Percentiles rank a stretch among this genome's conserved stretches.
These are phyloP conservation scores for Lysiphlebus fabarum DNA, from an alignment of 1,140 invertebrate genomes.

Conservation along the genomic window DNA sequence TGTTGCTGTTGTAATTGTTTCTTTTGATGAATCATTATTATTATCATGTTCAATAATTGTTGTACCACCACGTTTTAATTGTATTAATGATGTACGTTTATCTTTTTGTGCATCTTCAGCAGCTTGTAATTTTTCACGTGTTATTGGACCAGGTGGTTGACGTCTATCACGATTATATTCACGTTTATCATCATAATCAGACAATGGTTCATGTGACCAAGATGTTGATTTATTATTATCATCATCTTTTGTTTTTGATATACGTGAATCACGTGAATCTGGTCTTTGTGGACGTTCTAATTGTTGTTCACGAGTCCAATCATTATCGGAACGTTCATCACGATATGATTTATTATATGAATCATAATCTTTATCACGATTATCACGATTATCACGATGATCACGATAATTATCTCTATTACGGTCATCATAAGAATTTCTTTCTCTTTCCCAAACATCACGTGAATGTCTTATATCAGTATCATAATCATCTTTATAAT, in stretches of 20 bases:
- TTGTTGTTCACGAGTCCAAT: conserved; percentile 14
- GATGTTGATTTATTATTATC: conserved; percentile 48
- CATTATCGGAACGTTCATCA: conserved; percentile 19
- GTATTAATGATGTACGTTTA: conserved; percentile 55
- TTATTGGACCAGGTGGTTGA: conserved; percentile 62
- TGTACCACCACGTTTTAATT: conserved; percentile 51
- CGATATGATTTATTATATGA: conserved; percentile 1
- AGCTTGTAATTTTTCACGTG: conserved; percentile 60
- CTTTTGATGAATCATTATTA: conserved; percentile 32
- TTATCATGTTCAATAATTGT: too few relatives aligned
- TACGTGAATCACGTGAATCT: conserved; percentile 59
- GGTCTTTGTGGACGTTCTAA: conserved; percentile 58
- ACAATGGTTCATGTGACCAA: conserved; percentile 52
- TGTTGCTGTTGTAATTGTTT: conserved; percentile 48
- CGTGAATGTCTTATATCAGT: conserved; percentile 47
- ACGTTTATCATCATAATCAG: conserved; percentile 53
- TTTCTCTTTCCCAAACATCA: conserved; percentile 48
- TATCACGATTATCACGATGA: conserved; percentile 11
- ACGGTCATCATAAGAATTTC: conserved; percentile 44
- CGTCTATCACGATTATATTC: conserved; percentile 39
- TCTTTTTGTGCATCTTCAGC: conserved; percentile 60
- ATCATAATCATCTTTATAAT: conserved; percentile 47
- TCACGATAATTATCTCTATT: conserved; percentile 16
- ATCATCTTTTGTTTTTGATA: conserved; percentile 56
- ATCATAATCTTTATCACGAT: conserved; percentile 15